Percentiles rank a stretch among this genome's conserved stretches.
Evolutionary conservation across 1,140 invertebrate species (phyloP).

Genomic region (Sycobia sp.): DNA sequence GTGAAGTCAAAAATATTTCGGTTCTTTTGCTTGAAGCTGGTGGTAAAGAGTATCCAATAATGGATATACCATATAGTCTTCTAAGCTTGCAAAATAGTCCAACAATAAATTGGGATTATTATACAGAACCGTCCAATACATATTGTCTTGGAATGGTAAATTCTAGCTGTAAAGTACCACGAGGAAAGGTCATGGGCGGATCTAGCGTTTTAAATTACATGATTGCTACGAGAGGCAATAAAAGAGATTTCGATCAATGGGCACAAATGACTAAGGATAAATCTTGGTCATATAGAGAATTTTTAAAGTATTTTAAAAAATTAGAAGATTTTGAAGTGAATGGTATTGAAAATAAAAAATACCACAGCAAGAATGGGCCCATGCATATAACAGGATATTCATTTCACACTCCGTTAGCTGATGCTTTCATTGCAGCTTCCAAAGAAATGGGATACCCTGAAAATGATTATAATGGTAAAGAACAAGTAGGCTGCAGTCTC

Average conservation of each 20-base stretch:
- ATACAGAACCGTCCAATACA: neutral
- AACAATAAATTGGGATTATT: constrained; percentile 9
- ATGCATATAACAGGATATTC: constrained; percentile 24
- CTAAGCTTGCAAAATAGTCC: neutral
- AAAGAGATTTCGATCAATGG: constrained; percentile 60
- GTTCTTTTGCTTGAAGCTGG: constrained; percentile 22
- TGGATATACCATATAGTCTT: constrained; percentile 1
- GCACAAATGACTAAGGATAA: constrained; percentile 56
- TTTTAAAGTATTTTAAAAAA: constrained; percentile 64
- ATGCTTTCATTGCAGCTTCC: constrained; percentile 5
- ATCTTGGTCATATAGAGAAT: constrained; percentile 71
- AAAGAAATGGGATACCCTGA: constrained; percentile 5
- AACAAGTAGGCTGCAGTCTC: constrained; percentile 64
- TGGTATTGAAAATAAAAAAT: constrained; percentile 1
- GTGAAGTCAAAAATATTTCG: neutral
- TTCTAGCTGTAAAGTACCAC: neutral
- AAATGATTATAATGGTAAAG: constrained; percentile 17
- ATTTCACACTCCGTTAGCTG: neutral
- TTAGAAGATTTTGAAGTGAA: constrained; percentile 45
- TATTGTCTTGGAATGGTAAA: constrained; percentile 1
- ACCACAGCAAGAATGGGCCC: constrained; percentile 8
- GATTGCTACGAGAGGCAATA: constrained; percentile 47
- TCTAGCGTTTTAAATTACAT: constrained; percentile 14
- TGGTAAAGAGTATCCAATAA: neutral
- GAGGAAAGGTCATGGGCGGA: constrained; percentile 17